Evolutionary conservation across 1,140 invertebrate species (phyloP).

Genomic region (Cydia fagiglandana): DNA sequence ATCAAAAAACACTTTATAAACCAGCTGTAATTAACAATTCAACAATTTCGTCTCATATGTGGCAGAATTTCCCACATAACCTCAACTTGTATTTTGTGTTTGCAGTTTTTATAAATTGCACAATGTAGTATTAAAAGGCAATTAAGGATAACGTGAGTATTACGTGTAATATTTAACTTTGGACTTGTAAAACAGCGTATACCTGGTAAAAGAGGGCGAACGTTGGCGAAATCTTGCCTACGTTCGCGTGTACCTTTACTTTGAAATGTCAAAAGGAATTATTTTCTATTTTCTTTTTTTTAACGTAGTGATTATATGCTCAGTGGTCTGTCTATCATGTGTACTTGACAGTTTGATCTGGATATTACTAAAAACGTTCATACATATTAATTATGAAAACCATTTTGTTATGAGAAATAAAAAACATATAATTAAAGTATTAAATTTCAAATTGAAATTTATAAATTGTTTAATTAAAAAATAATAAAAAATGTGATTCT

Average conservation of each 20-base stretch:
- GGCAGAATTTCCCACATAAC: slow-evolving; percentile 50
- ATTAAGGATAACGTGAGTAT: neutral
- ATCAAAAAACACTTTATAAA: slow-evolving; percentile 33
- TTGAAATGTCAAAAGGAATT: slow-evolving; percentile 71
- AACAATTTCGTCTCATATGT: slow-evolving; percentile 58
- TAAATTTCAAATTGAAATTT: too few relatives aligned
- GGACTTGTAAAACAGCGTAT: slow-evolving; percentile 42
- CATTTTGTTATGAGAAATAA: too few relatives aligned
- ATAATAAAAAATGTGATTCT: too few relatives aligned
- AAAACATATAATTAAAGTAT: too few relatives aligned
- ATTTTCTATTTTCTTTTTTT: neutral
- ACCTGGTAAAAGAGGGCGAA: slow-evolving; percentile 72
- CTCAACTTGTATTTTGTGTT: slow-evolving; percentile 13
- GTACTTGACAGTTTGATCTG: slow-evolving; percentile 32
- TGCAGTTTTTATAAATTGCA: slow-evolving; percentile 17
- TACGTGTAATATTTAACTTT: neutral
- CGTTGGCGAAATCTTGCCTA: slow-evolving; percentile 69
- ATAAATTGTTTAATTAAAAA: too few relatives aligned
- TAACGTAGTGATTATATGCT: too few relatives aligned
- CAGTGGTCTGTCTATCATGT: slow-evolving; percentile 35
- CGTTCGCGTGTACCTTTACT: slow-evolving; percentile 74
- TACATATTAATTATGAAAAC: neutral
- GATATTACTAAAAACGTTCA: slow-evolving; percentile 25
- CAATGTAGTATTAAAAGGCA: neutral
- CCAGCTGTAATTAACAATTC: slow-evolving; percentile 37